Evolutionary conservation across 2,888 invertebrate species (phyloP), one percentile per base, ranked within the genome.

Genomic region (Molanna angustata): DNA sequence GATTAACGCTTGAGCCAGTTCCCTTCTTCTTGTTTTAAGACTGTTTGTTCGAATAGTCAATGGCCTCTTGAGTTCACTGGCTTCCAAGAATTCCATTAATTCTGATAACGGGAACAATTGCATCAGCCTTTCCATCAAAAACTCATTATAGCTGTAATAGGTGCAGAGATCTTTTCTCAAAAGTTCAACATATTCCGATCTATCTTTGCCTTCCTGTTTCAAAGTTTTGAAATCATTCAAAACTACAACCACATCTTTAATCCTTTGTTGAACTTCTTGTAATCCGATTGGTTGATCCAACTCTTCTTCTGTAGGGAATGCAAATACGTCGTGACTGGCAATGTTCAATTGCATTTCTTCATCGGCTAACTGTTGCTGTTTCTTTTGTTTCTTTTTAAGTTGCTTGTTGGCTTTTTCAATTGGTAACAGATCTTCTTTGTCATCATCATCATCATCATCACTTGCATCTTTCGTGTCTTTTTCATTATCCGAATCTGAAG

Each of bases 61-160:
- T 0, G 99, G 99, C 54, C 99, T 80, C 52, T 93, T 88, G 4
- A 90, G 85, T 78, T 99, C 98, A 68, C 94, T 96, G 0, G 98
- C 90, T 76, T 99, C 99, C 49, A 99, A 74, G 71, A 94, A 96
- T 67, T 98, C 95, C 60, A 95, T 77, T 13, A 98, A 76, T 73
- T 95, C 94, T 58, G 83, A 82, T 2, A 92, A 70, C 2, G 92
- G 85, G 66, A 97, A 95, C 64, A 96, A 80, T 64, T 94, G 86
- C 84, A 96, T 88, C 1, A 99, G 74, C 65, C 88, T 86, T 62
- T 86, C 86, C 90, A 99, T 96, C 13, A 99, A 74, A 69, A 90
- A 99, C 50, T 90, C 87, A 73, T 99, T 99, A 69, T 99, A 99
- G 66, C 93, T 93, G 76, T 97, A 99, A 69, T 96, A 97, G 19